Evolutionary conservation across 2,888 invertebrate species (phyloP), one percentile per base, ranked within the genome.

Genomic region (Entomobrya multifasciata): DNA sequence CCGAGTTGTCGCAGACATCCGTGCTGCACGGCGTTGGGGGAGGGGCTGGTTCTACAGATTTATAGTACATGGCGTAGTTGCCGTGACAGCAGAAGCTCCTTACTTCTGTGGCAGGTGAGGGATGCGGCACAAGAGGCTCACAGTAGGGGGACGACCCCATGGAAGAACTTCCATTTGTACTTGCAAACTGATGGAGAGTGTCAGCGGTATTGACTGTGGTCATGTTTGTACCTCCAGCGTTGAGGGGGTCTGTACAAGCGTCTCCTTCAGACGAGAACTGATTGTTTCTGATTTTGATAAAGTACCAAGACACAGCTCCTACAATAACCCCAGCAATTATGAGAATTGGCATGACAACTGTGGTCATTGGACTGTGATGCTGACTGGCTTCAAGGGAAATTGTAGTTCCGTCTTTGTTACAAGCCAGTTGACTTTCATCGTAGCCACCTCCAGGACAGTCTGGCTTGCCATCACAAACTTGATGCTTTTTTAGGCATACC

Each of bases 21-120:
- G 98, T 98, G 90, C 97, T 97, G 92, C 97, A 98, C 0, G 98
- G 98, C 25, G 98, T 98, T 13, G 98, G 98, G 30, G 98, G 98
- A 8, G 98, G 98, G 0, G 97, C 90, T 10, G 87, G 83, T 60
- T 89, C 89, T n/a, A 84, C 78, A 22, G 70, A 70, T 15, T 89
- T 87, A 30, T 90, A 88, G 57, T 88, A 87, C 72, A 82, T 78
- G 22, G 82, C 83, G 47, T 89, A 86, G 87, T 88, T 86, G 13
- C 85, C 87, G 60, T 90, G 89, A 30, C 88, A 89, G 79, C 90
- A 90, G 74, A 74, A 89, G 10, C 88, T 88, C 1, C 89, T 60
- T 15, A 89, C 88, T 47, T 89, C 89, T 11, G 91, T 90, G 0
- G 89, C 90, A n/a, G 90, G 90, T 1, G 89, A 88, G 6, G 90